Evolutionary conservation across 2,888 invertebrate species (phyloP).

Genomic region (Heteromyza rotundicornis): DNA sequence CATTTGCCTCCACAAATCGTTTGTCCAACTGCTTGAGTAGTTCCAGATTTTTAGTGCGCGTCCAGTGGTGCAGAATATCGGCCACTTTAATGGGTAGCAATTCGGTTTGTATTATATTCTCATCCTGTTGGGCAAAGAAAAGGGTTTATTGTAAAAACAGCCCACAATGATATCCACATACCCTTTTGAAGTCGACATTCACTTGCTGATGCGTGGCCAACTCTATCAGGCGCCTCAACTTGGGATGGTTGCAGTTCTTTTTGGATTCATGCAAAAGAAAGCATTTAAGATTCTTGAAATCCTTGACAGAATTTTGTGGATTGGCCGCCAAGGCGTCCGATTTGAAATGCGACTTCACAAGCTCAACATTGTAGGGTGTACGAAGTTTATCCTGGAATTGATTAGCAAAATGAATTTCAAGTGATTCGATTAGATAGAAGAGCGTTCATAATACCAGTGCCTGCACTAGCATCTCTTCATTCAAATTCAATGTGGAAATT

Average conservation of each 20-base stretch:
- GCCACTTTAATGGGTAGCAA: constrained; percentile 52
- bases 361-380: constrained; percentile 52
- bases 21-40: constrained; percentile 52
- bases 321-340: too few species aligned
- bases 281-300: constrained; percentile 49
- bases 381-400: constrained; percentile 52
- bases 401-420: constrained; percentile 14
- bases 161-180: constrained; percentile 25
- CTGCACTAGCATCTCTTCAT: constrained; percentile 57
- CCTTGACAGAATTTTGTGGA: too few species aligned
- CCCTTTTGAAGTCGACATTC: constrained; percentile 52
- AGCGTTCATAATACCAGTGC: constrained; percentile 56
- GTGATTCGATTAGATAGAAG: too few species aligned
- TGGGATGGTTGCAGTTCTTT: constrained; percentile 56
- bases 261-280: constrained; percentile 57
- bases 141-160: constrained; percentile 3
- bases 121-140: constrained; percentile 35
- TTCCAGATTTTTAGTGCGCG: constrained; percentile 53
- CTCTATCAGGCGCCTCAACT: constrained; percentile 54
- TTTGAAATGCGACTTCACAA: constrained; percentile 49
- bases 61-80: constrained; percentile 57
- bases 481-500: constrained; percentile 53
- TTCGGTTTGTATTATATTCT: constrained; percentile 37
- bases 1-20: constrained; percentile 56
- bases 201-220: constrained; percentile 51